These are phyloP conservation scores for Perithous albicinctus DNA, from an alignment of 2,888 invertebrate genomes.

Conservation along the genomic window DNA sequence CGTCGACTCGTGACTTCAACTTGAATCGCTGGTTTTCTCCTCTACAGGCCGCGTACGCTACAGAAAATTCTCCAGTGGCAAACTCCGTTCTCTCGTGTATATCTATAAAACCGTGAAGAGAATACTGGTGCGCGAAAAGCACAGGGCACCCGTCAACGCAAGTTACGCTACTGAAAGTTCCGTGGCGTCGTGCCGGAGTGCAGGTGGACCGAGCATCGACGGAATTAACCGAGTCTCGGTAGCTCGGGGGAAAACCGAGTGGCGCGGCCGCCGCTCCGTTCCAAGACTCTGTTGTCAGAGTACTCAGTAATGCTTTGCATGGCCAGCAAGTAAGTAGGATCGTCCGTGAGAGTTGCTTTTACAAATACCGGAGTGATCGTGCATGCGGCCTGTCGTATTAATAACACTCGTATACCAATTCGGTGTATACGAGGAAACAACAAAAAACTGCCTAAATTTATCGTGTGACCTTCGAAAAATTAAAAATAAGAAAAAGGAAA, in stretches of 20 bases:
- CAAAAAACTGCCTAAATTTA: constrained; percentile 29
- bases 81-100: background rate
- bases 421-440: constrained; percentile 35
- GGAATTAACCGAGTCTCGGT: constrained; percentile 81
- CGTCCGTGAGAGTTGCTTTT: constrained; percentile 77
- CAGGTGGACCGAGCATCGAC: constrained; percentile 86
- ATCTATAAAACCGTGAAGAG: no score
- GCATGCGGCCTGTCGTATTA: constrained; percentile 69
- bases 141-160: background rate
- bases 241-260: constrained; percentile 82
- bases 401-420: constrained; percentile 23
- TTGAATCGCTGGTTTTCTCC: constrained; percentile 17
- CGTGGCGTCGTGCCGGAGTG: constrained; percentile 84
- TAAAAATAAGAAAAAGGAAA: no score
- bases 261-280: constrained; percentile 76
- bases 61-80: background rate
- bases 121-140: background rate
- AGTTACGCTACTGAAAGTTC: constrained; percentile 61
- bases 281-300: constrained; percentile 82
- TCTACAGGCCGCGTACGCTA: background rate
- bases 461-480: constrained; percentile 69
- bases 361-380: constrained; percentile 78
- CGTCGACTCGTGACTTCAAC: constrained; percentile 33
- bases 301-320: constrained; percentile 84
- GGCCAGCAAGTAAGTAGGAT: constrained; percentile 79